Evolutionary conservation across 2,797 vertebrate genomes (phyloP).

Genomic region (Esox lucius): DNA sequence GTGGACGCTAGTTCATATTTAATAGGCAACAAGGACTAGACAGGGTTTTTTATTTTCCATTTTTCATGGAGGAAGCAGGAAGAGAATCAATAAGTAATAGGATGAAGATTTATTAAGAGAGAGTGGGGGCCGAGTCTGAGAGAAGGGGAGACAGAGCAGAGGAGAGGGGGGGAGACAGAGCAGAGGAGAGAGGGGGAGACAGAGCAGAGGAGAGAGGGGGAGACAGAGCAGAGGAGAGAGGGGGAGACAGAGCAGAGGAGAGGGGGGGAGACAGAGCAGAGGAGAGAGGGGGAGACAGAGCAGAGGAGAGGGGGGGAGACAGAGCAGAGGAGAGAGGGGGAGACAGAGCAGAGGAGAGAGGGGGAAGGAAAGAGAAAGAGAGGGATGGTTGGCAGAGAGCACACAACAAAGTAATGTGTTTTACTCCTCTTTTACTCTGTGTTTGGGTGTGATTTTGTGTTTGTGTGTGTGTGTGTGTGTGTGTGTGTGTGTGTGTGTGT

Average conservation of each 20-base stretch:
- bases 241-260: too few relatives aligned
- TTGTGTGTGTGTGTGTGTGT: background rate
- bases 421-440: background rate
- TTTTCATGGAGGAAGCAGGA: background rate
- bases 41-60: background rate
- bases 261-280: too few relatives aligned
- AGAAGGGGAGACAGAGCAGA: too few relatives aligned
- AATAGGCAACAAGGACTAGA: background rate
- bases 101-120: background rate
- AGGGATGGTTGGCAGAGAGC: background rate
- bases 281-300: too few relatives aligned
- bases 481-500: background rate
- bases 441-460: constrained; percentile 19
- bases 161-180: background rate
- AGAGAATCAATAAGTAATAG: background rate
- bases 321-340: too few relatives aligned
- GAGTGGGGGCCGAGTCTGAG: too few relatives aligned
- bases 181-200: background rate
- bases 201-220: background rate
- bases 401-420: background rate
- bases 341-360: too few relatives aligned
- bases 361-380: background rate
- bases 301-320: too few relatives aligned
- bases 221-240: background rate
- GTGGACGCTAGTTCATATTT: background rate